Evolutionary conservation across 2,797 vertebrate species (phyloP).

Genomic region (Micropoecilia bifurca): DNA sequence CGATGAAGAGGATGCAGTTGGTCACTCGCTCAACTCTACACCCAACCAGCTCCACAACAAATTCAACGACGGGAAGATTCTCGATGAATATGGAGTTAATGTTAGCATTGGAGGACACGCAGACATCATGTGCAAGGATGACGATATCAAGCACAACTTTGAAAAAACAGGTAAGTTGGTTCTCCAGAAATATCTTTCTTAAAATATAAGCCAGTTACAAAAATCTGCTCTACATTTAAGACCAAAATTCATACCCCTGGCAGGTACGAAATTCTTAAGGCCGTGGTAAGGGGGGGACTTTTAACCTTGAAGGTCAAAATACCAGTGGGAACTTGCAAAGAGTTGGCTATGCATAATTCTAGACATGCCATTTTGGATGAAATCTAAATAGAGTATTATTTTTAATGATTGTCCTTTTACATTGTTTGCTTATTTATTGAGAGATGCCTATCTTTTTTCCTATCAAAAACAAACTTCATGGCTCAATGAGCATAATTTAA

Average conservation of each 20-base stretch:
- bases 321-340: neutral
- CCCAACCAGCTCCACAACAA: conserved; percentile 81
- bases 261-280: neutral
- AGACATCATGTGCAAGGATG: conserved; percentile 86
- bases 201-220: conserved; percentile 9
- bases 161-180: conserved; percentile 89
- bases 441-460: neutral
- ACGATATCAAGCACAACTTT: conserved; percentile 85
- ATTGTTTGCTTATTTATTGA: neutral
- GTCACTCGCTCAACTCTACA: conserved; percentile 73
- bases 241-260: neutral
- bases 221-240: neutral
- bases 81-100: conserved; percentile 75
- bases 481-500: neutral
- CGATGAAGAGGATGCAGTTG: conserved; percentile 86
- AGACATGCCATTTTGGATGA: neutral
- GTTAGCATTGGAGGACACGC: conserved; percentile 68
- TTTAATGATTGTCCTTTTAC: neutral
- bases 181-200: neutral
- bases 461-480: neutral
- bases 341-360: neutral
- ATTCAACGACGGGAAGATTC: conserved; percentile 72
- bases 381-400: neutral
- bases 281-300: neutral
- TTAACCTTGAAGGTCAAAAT: neutral